A percentile compares a stretch with the other conserved stretches of the same genome.
These are phyloP conservation scores for Trissoscelio sp. DNA, from an alignment of 2,888 invertebrate genomes.

Conservation along the genomic window DNA sequence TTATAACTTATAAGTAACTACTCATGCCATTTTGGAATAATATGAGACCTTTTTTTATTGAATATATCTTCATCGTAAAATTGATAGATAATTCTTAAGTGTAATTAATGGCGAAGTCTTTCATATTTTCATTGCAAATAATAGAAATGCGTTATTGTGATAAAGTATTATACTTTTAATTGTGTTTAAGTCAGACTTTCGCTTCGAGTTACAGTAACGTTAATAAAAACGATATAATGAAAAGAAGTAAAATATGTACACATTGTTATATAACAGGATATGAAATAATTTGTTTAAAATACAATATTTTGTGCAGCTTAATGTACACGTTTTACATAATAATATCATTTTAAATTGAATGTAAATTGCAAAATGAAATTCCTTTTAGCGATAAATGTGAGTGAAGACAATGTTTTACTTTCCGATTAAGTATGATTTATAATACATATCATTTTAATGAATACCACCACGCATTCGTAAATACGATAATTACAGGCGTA, in stretches of 20 bases:
- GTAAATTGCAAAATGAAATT: no score
- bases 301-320: not conserved
- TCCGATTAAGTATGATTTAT: slow-evolving; percentile 29
- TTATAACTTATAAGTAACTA: not conserved
- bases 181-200: not conserved
- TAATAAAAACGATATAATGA: no score
- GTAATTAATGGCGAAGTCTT: not conserved
- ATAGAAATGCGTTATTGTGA: not conserved
- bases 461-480: slow-evolving; percentile 29
- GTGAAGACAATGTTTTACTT: not conserved
- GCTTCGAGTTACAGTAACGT: not conserved
- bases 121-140: not conserved
- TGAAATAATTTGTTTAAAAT: not conserved
- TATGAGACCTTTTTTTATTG: not conserved
- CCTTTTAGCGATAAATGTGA: slow-evolving; percentile 1
- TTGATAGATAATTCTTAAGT: not conserved
- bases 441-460: slow-evolving; percentile 35
- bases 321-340: no score
- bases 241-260: no score
- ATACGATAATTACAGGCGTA: slow-evolving; percentile 33
- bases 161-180: not conserved
- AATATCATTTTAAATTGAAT: no score
- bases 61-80: not conserved
- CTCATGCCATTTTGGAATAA: not conserved
- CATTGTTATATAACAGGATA: no score